Evolutionary conservation across 2,113 vertebrate genomes (phyloP).

Genomic region (Pavo muticus): DNA sequence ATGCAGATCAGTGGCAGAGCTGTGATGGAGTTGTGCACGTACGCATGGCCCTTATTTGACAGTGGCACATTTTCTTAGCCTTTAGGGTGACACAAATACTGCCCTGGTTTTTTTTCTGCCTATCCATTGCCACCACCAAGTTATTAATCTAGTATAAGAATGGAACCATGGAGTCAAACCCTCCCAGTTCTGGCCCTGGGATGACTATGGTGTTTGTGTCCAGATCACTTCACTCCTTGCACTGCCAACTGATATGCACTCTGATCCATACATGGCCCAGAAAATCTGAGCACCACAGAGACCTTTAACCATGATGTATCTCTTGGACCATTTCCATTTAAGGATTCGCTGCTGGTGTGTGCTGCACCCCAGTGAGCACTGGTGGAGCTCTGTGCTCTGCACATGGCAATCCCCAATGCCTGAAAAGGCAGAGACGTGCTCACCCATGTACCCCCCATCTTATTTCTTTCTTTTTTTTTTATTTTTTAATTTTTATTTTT

Average conservation of each 20-base stretch:
- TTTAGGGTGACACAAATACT: background rate
- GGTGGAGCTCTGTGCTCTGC: background rate
- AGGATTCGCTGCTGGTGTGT: background rate
- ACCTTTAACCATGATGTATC: background rate
- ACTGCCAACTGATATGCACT: background rate
- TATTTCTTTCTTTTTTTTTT: background rate
- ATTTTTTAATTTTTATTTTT: background rate
- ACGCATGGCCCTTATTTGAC: background rate
- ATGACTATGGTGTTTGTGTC: rapidly evolving
- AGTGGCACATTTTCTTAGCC: background rate
- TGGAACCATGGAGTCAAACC: background rate
- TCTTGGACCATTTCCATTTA: slow-evolving; percentile 6
- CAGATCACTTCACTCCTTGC: background rate
- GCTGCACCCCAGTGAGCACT: background rate
- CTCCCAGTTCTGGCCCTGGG: background rate
- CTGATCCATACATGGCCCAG: background rate
- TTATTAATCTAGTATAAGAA: background rate
- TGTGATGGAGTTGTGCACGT: background rate
- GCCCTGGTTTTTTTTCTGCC: background rate
- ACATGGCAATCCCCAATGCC: background rate
- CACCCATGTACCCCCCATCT: rapidly evolving
- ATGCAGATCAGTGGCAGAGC: background rate
- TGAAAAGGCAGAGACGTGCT: background rate
- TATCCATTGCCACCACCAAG: background rate
- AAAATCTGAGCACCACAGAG: background rate